Conservation (phyloP, 2,888 invertebrate genomes). For the Noctua janthe region DNA sequence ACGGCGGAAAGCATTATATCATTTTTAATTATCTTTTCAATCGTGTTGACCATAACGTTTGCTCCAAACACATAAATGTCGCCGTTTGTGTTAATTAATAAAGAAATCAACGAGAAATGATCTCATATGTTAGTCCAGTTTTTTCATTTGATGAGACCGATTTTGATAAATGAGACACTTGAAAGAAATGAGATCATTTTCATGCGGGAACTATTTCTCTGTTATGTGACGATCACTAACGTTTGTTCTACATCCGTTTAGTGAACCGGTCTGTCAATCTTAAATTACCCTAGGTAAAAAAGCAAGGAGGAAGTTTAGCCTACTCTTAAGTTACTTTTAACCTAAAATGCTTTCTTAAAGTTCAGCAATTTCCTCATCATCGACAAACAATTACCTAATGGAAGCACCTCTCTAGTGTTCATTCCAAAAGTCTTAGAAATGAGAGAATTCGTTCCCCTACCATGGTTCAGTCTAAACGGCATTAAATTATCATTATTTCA, state of each 20-base stretch:
- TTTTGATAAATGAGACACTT: constrained; percentile 29
- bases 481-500: not conserved
- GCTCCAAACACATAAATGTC: constrained; percentile 45
- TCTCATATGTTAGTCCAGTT: constrained; percentile 27
- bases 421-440: not conserved
- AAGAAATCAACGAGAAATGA: constrained; percentile 41
- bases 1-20: constrained; percentile 38
- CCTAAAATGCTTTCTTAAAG: not conserved
- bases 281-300: not conserved
- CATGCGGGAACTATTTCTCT: constrained; percentile 3
- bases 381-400: not conserved
- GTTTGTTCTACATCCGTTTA: constrained; percentile 17
- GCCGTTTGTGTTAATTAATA: constrained; percentile 43
- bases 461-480: not conserved
- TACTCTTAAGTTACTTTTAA: not conserved
- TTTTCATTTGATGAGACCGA: constrained; percentile 24
- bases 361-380: not conserved
- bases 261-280: not conserved
- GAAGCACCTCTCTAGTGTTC: not conserved
- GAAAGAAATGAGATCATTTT: constrained; percentile 17
- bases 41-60: constrained; percentile 28
- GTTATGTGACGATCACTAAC: not conserved
- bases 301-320: not conserved
- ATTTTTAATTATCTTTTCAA: constrained; percentile 52
- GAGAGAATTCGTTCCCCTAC: not conserved